Base-by-base conservation (phyloP, 1,140 invertebrate species). In the Dryas iulia region DNA sequence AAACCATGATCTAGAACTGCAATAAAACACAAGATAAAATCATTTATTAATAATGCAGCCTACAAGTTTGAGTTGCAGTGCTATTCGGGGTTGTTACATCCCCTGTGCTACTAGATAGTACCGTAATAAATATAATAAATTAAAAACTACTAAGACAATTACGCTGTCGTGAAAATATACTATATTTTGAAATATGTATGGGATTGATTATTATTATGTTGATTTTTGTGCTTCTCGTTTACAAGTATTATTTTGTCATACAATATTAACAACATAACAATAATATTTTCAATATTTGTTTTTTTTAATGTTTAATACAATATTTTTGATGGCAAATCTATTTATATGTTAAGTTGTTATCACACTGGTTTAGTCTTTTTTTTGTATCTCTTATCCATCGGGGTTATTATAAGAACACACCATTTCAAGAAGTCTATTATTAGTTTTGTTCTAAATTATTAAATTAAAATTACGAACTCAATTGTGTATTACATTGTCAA, bases 11-110 rank as follows among this genome's bases (percentile, higher is more conserved):
- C 14, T 47, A 47, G 39, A 47, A 8, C 39, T 18, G 39, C 8
- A 14, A 47, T 47, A 47, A 47, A 47, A 47, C 39, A 18, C 18
- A 47, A 47, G n/a, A 47, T 1, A 21, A 8, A 47, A 47, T 18
- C 8, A 3, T 0, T 47, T 10, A 21, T 47, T 47, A 3, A 21
- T 21, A 47, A 47, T 47, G 39, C 39, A 47, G 39, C 39, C 18
- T 47, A 47, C 39, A 47, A 47, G 39, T 47, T 47, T 47, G 39
- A 47, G 39, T 47, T 47, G 39, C 39, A 47, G 39, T 47, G 39
- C 39, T 47, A 47, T 21, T 8, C 21, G 39, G 39, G 39, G 39
- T 47, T 3, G 14, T 47, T 47, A 18, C 21, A 8, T 18, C 39
- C 33, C 39, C 18, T 18, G 39, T 47, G 39, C 39, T 47, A 47